phyloP scores from a whole-genome alignment of 1,140 invertebrate species.

The Anagrus nilaparvatae region DNA sequence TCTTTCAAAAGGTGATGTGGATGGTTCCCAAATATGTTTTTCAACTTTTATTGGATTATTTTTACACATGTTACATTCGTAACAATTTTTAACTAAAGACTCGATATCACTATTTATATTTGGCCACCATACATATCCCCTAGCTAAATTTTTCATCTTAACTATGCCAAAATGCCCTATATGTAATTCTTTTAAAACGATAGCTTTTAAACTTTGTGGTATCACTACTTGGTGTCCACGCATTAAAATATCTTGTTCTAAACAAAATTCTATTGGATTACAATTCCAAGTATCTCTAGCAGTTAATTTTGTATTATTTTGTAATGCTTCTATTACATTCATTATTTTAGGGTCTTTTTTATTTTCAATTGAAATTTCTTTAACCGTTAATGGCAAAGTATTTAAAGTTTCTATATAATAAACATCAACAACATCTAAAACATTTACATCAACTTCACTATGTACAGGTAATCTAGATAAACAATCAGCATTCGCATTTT shows the following conservation, averaged over 20 bases:
- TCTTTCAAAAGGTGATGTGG: conserved; percentile 12
- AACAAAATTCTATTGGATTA: too few species aligned
- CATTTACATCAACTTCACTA: too few species aligned
- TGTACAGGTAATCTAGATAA: not conserved
- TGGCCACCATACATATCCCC: conserved; percentile 42
- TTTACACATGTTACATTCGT: conserved; percentile 16
- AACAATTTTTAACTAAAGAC: conserved; percentile 26
- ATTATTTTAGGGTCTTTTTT: too few species aligned
- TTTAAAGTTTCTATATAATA: too few species aligned
- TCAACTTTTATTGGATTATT: conserved; percentile 17
- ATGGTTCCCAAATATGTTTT: conserved; percentile 13
- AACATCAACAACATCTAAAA: too few species aligned
- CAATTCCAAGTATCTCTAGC: too few species aligned
- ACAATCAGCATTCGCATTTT: not conserved
- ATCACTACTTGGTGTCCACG: conserved; percentile 24
- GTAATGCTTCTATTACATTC: too few species aligned
- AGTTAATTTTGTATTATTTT: too few species aligned
- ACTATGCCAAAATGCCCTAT: conserved; percentile 38
- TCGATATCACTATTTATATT: conserved; percentile 38
- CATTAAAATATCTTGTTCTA: conserved; percentile 5
- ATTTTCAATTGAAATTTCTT: too few species aligned
- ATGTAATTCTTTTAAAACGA: conserved; percentile 37
- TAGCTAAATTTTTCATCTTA: conserved; percentile 42
- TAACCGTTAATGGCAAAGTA: too few species aligned
- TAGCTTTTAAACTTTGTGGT: conserved; percentile 24